phyloP scores from a whole-genome alignment of 1,140 invertebrate genomes.

The Drosophila willistoni region DNA sequence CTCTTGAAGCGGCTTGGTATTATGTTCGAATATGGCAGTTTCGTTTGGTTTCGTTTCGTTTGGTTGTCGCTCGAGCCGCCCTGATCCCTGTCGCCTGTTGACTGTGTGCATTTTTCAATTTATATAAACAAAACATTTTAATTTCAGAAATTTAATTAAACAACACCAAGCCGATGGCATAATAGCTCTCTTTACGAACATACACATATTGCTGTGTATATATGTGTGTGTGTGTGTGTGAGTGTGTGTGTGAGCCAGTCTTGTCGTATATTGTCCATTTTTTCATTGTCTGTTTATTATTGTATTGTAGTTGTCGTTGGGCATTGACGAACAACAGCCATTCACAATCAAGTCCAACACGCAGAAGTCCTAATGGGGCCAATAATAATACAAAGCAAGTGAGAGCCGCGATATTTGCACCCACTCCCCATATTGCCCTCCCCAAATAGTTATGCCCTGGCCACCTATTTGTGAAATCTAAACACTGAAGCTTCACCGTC shows the following conservation, averaged over 20 bases:
- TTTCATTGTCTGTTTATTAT: constrained; percentile 22
- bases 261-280: constrained; percentile 4
- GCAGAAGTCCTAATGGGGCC: constrained; percentile 28
- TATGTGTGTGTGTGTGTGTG: neutral
- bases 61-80: constrained; percentile 37
- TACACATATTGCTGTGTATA: neutral
- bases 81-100: constrained; percentile 38
- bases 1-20: neutral
- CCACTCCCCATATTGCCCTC: neutral
- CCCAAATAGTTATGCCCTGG: neutral
- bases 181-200: constrained; percentile 37
- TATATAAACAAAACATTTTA: constrained; percentile 83
- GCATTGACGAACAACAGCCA: constrained; percentile 38
- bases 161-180: constrained; percentile 62
- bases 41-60: constrained; percentile 27
- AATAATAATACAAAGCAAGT: constrained; percentile 41
- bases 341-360: constrained; percentile 33
- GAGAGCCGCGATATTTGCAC: neutral
- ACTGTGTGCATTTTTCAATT: constrained; percentile 78
- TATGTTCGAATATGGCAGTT: neutral
- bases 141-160: constrained; percentile 83
- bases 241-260: neutral
- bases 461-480: neutral
- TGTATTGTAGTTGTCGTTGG: constrained; percentile 35
- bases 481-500: neutral